Conservation (phyloP, 2,797 vertebrate genomes). For the Crenuchus spilurus region DNA sequence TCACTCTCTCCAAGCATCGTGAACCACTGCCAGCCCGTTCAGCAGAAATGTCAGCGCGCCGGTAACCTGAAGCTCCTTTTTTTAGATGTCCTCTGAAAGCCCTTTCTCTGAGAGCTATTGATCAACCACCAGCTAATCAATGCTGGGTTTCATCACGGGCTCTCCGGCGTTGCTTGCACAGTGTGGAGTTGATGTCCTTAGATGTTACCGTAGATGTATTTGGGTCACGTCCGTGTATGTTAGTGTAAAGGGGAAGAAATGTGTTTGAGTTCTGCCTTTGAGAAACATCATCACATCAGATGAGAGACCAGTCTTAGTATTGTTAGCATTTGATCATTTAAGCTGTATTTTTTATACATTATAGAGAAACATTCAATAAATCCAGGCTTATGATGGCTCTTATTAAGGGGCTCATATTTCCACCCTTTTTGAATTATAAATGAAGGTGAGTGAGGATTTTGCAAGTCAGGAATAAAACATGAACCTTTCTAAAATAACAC, state of each 20-base stretch:
- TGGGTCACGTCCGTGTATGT: not conserved
- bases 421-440: slow-evolving; percentile 18
- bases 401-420: not conserved
- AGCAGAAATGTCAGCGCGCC: not conserved
- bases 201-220: not conserved
- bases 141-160: not conserved
- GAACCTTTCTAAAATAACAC: slow-evolving; percentile 18
- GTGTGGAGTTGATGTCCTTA: not conserved
- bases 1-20: not conserved
- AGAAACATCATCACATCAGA: not conserved
- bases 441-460: slow-evolving; percentile 25
- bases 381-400: not conserved
- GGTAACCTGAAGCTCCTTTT: not conserved
- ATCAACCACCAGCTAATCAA: not conserved
- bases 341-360: not conserved
- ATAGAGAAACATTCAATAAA: not conserved
- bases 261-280: not conserved
- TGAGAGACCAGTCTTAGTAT: not conserved
- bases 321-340: not conserved
- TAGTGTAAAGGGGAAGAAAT: not conserved
- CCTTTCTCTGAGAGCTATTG: not conserved
- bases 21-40: not conserved
- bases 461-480: slow-evolving; percentile 36
- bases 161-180: not conserved
- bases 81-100: not conserved